Conservation (phyloP, 2,888 invertebrate genomes). For the Dendrolimus houi region DNA sequence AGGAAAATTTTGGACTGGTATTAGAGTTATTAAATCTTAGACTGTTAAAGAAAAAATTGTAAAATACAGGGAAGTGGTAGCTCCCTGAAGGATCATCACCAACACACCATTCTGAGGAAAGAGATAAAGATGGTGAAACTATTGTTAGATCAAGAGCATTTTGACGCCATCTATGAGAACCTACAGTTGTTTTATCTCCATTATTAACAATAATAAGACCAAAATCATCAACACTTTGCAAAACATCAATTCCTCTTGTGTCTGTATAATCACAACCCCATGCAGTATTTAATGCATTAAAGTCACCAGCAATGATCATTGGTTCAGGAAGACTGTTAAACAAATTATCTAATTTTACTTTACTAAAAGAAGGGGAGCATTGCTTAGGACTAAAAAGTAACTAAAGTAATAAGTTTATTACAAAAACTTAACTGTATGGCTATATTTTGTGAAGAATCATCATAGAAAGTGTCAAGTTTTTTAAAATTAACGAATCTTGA, state of each 20-base stretch:
- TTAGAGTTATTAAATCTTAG: too few species aligned
- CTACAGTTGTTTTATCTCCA: conserved; percentile 7
- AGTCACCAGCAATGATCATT: conserved; percentile 8
- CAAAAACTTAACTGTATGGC: background rate
- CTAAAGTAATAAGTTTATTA: conserved; percentile 4
- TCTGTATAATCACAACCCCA: conserved; percentile 6
- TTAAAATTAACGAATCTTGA: conserved; percentile 5
- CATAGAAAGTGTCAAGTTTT: conserved; percentile 6
- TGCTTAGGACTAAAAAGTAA: conserved; percentile 7
- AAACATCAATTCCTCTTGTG: conserved; percentile 5
- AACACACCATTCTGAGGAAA: background rate
- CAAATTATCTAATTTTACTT: conserved; percentile 6
- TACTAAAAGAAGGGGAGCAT: conserved; percentile 1
- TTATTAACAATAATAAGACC: conserved; percentile 7
- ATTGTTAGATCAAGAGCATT: conserved; percentile 8
- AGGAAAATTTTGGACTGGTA: too few species aligned
- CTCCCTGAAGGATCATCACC: background rate
- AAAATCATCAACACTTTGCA: conserved; percentile 9
- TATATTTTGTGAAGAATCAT: conserved; percentile 11
- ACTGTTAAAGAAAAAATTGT: conserved; percentile 1
- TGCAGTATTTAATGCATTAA: conserved; percentile 7
- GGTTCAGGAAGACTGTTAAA: conserved; percentile 1
- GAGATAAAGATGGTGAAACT: conserved; percentile 2
- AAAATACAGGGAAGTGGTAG: conserved; percentile 7
- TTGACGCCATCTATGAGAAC: conserved; percentile 3